Evolutionary conservation across 2,888 invertebrate genomes (phyloP), one percentile per base, ranked within the genome.

Genomic region (Tiphia femorata): DNA sequence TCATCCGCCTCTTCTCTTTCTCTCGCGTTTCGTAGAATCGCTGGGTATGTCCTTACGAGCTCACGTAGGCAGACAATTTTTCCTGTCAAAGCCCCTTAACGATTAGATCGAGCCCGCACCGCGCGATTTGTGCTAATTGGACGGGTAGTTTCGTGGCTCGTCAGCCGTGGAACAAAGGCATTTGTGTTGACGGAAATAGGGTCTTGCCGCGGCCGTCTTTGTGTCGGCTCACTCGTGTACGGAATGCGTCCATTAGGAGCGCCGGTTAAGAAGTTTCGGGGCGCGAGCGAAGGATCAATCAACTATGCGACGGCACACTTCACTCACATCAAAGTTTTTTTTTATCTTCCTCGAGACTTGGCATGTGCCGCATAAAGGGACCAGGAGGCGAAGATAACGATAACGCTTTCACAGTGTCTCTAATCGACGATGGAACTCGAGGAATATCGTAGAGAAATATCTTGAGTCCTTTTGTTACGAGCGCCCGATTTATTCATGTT

Each of bases 131-230:
- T 21, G 21, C 41, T 50, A 55, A 55, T 59, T 55, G 44, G 47
- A 48, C 14, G 50, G 41, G 50, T 46, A 50, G 47, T 60, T 60
- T 49, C 29, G 49, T 35, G 47, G 52, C 27, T 47, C 33, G 33
- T 14, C 37, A 8, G 27, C 25, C 25, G 35, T 10, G 29, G 27
- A 54, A 49, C 41, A 51, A 51, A 49, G 49, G 46, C 37, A 33
- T 38, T 30, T 38, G 29, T 41, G 40, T 14, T 12, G 35, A 8
- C 47, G 37, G 37, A 33, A 51, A 27, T 29, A 25, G 42, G 49
- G 10, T 14, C 25, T 23, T 33, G 47, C n/a, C n/a, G n/a, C n/a
- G n/a, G n/a, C n/a, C n/a, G 30, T 42, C 38, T 52, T 52, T 43
- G 10, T 27, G 42, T 42, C 49, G 42, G 33, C 6, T 33, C 14